Conservation (phyloP, 2,113 vertebrate genomes). For the Cephalopterus ornatus region DNA sequence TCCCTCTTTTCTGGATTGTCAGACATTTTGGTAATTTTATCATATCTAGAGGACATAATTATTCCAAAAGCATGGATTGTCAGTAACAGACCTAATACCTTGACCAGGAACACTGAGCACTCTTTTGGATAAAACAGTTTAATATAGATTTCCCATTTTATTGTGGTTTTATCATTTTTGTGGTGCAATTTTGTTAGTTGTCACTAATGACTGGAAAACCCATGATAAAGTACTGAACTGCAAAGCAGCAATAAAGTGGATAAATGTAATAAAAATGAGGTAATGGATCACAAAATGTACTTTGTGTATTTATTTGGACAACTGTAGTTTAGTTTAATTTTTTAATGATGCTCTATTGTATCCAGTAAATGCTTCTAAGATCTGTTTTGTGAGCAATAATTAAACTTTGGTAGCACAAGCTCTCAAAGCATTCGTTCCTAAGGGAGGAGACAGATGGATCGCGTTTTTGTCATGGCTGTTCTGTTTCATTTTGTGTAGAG, state of each 20-base stretch:
- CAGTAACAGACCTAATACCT: background rate
- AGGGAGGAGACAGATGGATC: background rate
- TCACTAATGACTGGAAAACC: slow-evolving; percentile 2
- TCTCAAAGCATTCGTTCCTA: background rate
- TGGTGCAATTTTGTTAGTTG: background rate
- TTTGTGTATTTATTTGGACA: slow-evolving; percentile 17
- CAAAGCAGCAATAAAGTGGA: slow-evolving; percentile 23
- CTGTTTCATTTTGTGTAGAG: background rate
- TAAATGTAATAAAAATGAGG: slow-evolving; percentile 29
- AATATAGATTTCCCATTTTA: background rate
- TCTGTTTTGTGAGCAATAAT: slow-evolving; percentile 10
- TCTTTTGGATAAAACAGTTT: background rate
- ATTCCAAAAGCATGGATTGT: background rate
- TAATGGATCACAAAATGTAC: slow-evolving; percentile 36
- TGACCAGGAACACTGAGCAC: background rate
- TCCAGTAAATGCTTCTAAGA: slow-evolving; percentile 3
- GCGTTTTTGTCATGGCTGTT: background rate
- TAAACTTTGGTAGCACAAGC: slow-evolving; percentile 17
- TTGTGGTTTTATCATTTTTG: background rate
- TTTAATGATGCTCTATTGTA: slow-evolving; percentile 9
- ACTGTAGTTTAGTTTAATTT: slow-evolving; percentile 14
- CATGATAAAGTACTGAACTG: background rate
- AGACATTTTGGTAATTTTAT: background rate
- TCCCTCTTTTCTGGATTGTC: background rate
- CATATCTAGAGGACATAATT: background rate